Base-by-base conservation (phyloP, 2,113 vertebrate genomes). In the Arizona elegans region DNA sequence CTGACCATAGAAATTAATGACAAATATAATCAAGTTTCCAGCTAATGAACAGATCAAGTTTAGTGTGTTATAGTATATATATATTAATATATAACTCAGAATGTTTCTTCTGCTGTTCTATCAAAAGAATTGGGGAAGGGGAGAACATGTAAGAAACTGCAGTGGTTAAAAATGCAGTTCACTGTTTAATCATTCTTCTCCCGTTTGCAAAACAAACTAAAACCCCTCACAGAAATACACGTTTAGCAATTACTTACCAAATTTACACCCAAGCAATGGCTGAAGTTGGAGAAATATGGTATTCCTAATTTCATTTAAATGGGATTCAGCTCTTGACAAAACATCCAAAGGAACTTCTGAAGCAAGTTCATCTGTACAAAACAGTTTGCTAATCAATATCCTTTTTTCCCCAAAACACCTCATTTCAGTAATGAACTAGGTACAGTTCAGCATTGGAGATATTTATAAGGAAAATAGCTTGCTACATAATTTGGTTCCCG, bases 261-360 rank as follows among this genome's bases (percentile, higher is more conserved):
- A 97, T 92, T 98, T 96, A 96, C 98, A 98, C 5, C 94, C 98
- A 92, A 99, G 97, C 53, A 93, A 98, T 26, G 98, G 97, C 90
- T 99, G 97, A 95, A 99, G 97, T 12, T 97, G 96, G 52, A 95
- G 94, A 95, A 99, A 98, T 93, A 98, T 59, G 0, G 93, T 92
- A 29, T 97, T 97, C 97, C 98, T 98, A 91, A 99, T 96, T 94
- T 96, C 97, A 93, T 98, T 97, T 19, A 99, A 97, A 47, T 97
- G 96, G 3, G 94, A 95, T 53, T 98, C 97, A 90, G 98, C 98
- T 94, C 98, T 97, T 90, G 95, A 92, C 94, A 98, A 95, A 93
- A 97, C 94, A 89, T 96, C 97, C 81, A 91, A 91, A 89, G 96
- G 95, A 92, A 97, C 93, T 91, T 47, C 95, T 93, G 90, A 91